Evolutionary conservation across 1,140 invertebrate species (phyloP), one percentile per base, ranked within the genome.

Genomic region (Plectrocnemia conspersa): DNA sequence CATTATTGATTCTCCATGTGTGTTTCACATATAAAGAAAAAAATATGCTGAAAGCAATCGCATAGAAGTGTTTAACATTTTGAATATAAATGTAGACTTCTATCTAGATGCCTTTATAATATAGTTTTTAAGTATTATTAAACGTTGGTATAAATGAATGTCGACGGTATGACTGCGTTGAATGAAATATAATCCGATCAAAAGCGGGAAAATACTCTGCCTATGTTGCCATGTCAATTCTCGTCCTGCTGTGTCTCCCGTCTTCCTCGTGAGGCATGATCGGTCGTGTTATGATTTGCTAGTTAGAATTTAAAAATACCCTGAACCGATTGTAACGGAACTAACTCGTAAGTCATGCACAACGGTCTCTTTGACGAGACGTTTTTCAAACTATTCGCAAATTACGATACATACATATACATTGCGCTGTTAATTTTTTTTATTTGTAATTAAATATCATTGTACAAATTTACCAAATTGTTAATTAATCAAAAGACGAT

Each of bases 31-130:
- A 54, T 57, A 61, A 61, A 55, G 47, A 61, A 61, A 40, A 40
- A 42, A n/a, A n/a, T n/a, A 58, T 52, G 59, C 59, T 61, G 52
- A 61, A 58, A 61, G 59, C 59, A 61, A 61, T 61, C 59, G 55
- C 59, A 61, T 61, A 61, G 46, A 61, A 58, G 59, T 58, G 59
- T 58, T 57, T 33, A 61, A 61, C 59, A 61, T 61, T 61, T 61
- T 61, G 59, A 53, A 58, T 61, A 54, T 61, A 61, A 61, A 61
- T 61, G 55, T 57, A 61, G 55, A 61, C 55, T 61, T 61, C 46
- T 61, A 57, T 61, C 54, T 61, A 61, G 59, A 61, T 61, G 59
- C 59, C 59, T 61, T 61, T 61, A 61, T 61, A n/a, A 61, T 58
- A 58, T 56, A 56, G 42, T 48, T 52, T 21, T 55, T 58, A 58